Evolutionary conservation across 2,888 invertebrate genomes (phyloP), one percentile per base, ranked within the genome.

Genomic region (Andrena minutula): DNA sequence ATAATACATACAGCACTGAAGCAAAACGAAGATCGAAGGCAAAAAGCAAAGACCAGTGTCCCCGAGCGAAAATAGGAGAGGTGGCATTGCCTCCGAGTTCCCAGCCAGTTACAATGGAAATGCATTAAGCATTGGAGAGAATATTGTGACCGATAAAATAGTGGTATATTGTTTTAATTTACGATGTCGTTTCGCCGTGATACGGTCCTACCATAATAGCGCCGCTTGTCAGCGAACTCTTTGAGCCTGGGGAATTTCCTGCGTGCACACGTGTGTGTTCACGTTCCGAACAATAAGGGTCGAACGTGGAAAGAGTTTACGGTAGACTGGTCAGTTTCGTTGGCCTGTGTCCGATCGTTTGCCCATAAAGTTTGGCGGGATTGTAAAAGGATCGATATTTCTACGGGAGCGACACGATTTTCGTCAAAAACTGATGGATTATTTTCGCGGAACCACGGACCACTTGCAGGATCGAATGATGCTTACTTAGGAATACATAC

Each of bases 201-300:
- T 80, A 83, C 77, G 65, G 61, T 65, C 72, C 56, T 61, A 23
- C 75, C 49, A 60, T 74, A 65, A 77, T 72, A 65, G 75, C 26
- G 71, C 58, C 72, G 74, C 77, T 85, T 85, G 84, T 87, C 79
- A 84, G 53, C 56, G 75, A 12, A 41, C 70, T 75, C 72, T 71
- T 71, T 47, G 41, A 56, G 63, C n/a, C 26, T 10, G 71, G 68
- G 56, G 79, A 75, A 79, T 79, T 81, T 81, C 76, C 79, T 75
- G 86, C 77, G 81, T 74, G 82, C 86, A 83, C 88, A 86, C 82
- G 81, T 88, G 88, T 69, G 80, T 82, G n/a, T 77, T 77, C 88
- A 83, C 69, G 82, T 82, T 86, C 65, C 74, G 66, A 85, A 85
- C 85, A 84, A 86, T 83, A 86, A 86, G 84, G 86, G 80, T 81